Percentiles rank a stretch among this genome's conserved stretches.
Conservation (phyloP, 2,888 invertebrate genomes). For the Ceraclea dissimilis region DNA sequence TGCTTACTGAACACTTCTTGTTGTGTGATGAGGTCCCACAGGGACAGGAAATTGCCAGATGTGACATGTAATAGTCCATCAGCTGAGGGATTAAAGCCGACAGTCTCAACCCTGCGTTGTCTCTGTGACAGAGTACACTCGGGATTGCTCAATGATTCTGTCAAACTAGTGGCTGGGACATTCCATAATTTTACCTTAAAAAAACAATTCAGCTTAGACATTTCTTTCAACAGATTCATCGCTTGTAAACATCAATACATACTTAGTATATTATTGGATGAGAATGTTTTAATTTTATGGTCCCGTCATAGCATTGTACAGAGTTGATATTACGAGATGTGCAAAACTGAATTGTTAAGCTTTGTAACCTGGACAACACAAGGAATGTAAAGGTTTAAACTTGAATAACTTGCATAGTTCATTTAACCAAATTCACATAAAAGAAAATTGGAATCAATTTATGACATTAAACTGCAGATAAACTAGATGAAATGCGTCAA, state of each 20-base stretch:
- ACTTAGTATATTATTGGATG: too few species aligned
- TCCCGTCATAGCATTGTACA: background rate
- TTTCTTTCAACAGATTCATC: background rate
- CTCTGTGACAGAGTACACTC: slow-evolving; percentile 77
- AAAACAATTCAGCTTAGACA: background rate
- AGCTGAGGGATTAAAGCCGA: slow-evolving; percentile 86
- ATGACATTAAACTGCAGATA: too few species aligned
- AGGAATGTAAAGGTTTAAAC: too few species aligned
- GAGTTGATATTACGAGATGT: too few species aligned
- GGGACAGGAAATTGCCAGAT: slow-evolving; percentile 68
- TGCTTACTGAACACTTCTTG: slow-evolving; percentile 69
- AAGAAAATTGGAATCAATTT: too few species aligned
- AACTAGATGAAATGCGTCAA: too few species aligned
- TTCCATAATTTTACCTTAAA: slow-evolving; percentile 81
- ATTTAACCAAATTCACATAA: too few species aligned
- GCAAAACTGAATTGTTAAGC: too few species aligned
- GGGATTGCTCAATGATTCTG: slow-evolving; percentile 67
- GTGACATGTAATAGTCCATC: slow-evolving; percentile 84
- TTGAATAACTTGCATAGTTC: too few species aligned
- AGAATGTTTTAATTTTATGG: background rate
- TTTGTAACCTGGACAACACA: too few species aligned
- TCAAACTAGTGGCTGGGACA: slow-evolving; percentile 73
- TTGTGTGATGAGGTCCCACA: slow-evolving; percentile 82
- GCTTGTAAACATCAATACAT: background rate
- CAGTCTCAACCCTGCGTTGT: slow-evolving; percentile 79